These are phyloP conservation scores for Aleiodes alternator DNA, from an alignment of 2,888 invertebrate genomes.

Conservation along the genomic window DNA sequence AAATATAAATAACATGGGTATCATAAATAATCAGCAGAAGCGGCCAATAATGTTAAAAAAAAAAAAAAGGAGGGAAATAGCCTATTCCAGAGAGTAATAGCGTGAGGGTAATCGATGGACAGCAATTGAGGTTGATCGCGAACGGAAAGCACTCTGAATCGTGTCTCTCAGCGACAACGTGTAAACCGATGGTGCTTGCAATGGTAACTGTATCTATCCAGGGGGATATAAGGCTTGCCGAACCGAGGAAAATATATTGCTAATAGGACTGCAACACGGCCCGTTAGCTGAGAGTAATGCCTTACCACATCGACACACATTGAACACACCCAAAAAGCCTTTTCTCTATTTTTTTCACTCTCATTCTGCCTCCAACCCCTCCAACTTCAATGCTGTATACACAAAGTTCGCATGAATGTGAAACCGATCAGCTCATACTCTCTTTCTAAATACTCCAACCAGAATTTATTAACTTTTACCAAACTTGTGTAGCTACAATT, in stretches of 20 bases:
- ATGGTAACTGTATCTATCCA: constrained; percentile 51
- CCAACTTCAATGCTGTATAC: constrained; percentile 37
- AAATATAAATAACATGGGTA: too few species aligned
- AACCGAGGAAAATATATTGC: constrained; percentile 70
- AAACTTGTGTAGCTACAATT: neutral
- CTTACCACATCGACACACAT: constrained; percentile 66
- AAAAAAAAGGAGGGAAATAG: neutral
- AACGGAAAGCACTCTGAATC: constrained; percentile 34
- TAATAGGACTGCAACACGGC: constrained; percentile 70
- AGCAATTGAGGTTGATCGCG: constrained; percentile 43
- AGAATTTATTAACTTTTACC: constrained; percentile 42
- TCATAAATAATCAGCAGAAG: too few species aligned
- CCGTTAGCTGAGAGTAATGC: constrained; percentile 72
- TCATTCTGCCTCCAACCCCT: neutral
- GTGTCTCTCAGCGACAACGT: constrained; percentile 61
- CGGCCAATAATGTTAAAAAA: neutral
- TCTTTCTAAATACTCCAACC: constrained; percentile 26
- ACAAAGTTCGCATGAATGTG: constrained; percentile 44
- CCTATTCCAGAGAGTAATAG: constrained; percentile 17
- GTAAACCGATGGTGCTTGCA: constrained; percentile 61
- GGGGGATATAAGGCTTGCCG: constrained; percentile 59
- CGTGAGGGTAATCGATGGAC: constrained; percentile 44
- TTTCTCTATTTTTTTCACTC: constrained; percentile 10
- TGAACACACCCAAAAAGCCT: constrained; percentile 57
- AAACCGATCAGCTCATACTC: constrained; percentile 17